phyloP scores from a whole-genome alignment of 2,113 vertebrate species.

The Lichenostomus cassidix region DNA sequence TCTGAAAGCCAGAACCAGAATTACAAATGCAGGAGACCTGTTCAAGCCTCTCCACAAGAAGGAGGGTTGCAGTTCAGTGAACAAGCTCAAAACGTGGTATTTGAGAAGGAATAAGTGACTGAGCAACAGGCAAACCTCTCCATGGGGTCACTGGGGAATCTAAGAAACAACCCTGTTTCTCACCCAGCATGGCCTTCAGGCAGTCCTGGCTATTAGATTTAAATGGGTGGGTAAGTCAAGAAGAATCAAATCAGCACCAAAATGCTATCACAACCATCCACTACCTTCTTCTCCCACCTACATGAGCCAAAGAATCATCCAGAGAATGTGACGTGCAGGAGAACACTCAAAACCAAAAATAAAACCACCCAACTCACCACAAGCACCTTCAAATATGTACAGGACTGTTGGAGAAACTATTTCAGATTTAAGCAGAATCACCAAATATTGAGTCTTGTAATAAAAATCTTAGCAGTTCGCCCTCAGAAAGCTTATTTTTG shows the following conservation, averaged over 20 bases:
- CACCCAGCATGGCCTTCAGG: neutral
- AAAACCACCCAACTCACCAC: rapidly evolving
- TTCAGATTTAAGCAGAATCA: neutral
- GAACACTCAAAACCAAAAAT: neutral
- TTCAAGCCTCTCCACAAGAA: neutral
- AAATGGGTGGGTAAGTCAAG: neutral
- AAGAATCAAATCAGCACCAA: neutral
- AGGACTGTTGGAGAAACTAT: neutral
- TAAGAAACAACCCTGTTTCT: neutral
- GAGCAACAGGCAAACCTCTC: neutral
- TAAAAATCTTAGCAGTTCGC: neutral
- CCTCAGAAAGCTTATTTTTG: neutral
- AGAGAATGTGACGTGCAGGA: rapidly evolving
- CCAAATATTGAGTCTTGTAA: neutral
- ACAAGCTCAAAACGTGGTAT: neutral
- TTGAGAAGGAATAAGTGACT: neutral
- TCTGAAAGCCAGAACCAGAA: neutral
- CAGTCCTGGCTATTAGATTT: neutral
- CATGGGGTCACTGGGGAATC: neutral
- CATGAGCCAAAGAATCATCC: neutral
- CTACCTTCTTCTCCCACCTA: no score
- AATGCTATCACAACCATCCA: neutral
- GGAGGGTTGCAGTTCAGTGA: neutral
- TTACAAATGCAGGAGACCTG: neutral
- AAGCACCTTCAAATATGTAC: neutral